Conservation (phyloP, 2,888 invertebrate genomes). For the Melikaiella ostensackeni region DNA sequence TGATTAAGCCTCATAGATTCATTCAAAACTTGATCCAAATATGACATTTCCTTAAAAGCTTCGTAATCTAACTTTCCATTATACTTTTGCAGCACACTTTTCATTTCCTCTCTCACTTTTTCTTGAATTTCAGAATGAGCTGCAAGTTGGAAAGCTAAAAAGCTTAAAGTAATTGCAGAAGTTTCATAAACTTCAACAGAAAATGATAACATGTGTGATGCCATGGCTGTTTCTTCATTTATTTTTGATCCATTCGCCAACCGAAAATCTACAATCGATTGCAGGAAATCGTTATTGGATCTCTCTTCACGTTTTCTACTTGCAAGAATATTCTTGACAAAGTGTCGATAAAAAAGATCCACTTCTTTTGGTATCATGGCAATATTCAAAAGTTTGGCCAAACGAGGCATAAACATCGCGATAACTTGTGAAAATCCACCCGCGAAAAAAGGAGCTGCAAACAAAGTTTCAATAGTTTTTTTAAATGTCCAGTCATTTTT, state of each 20-base stretch:
- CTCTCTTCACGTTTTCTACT: conserved; percentile 57
- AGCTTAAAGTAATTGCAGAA: conserved; percentile 77
- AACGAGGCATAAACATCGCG: conserved; percentile 8
- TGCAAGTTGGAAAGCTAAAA: conserved; percentile 77
- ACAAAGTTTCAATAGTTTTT: not conserved
- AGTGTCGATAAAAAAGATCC: conserved; percentile 66
- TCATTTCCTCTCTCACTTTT: conserved; percentile 77
- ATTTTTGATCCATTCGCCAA: conserved; percentile 46
- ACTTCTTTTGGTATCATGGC: conserved; percentile 65
- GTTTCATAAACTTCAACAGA: conserved; percentile 80
- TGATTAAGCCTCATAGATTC: conserved; percentile 61
- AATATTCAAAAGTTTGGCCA: conserved; percentile 60
- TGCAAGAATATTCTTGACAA: conserved; percentile 73
- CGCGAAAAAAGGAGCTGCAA: not conserved
- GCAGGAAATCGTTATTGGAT: conserved; percentile 51
- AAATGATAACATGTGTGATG: conserved; percentile 78
- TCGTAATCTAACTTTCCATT: conserved; percentile 77
- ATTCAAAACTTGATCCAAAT: conserved; percentile 78
- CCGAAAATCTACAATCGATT: conserved; percentile 48
- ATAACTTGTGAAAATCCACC: not conserved
- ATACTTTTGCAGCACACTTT: conserved; percentile 64
- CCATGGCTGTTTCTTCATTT: conserved; percentile 62
- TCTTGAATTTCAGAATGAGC: conserved; percentile 77
- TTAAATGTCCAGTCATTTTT: not conserved
- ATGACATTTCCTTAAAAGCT: conserved; percentile 77